Percentiles rank a stretch among this genome's conserved stretches.
Evolutionary conservation across 1,140 invertebrate species (phyloP).

Genomic region (Drosophila ironensis): DNA sequence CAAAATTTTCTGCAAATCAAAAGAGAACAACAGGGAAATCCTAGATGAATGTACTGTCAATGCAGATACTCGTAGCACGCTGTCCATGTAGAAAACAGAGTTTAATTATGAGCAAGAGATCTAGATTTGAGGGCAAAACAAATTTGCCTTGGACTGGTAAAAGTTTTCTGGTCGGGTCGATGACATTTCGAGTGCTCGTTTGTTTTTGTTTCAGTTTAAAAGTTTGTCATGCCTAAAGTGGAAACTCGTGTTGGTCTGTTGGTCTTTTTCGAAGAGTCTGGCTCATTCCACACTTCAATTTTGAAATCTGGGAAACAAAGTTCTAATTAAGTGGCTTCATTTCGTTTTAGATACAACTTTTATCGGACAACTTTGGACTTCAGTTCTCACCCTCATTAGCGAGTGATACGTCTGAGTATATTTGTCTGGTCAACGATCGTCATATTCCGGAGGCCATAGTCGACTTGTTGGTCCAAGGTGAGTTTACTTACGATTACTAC

Average conservation of each 20-base stretch:
- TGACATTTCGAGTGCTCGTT: conserved; percentile 3
- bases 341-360: conserved; percentile 83
- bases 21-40: conserved; percentile 23
- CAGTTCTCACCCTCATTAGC: conserved; percentile 85
- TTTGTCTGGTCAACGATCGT: conserved; percentile 87
- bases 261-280: conserved; percentile 8
- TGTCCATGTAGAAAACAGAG: not conserved
- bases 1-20: conserved; percentile 30
- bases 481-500: conserved; percentile 19
- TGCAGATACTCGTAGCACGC: conserved; percentile 3
- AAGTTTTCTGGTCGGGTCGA: conserved; percentile 47
- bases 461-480: conserved; percentile 87
- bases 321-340: conserved; percentile 25
- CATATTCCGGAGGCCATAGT: conserved; percentile 85
- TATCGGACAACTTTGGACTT: conserved; percentile 85
- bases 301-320: conserved; percentile 3
- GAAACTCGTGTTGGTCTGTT: conserved; percentile 63
- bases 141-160: conserved; percentile 48
- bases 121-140: conserved; percentile 28
- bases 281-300: not conserved
- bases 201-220: conserved; percentile 41
- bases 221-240: conserved; percentile 66
- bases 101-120: conserved; percentile 48
- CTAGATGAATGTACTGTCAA: conserved; percentile 25
- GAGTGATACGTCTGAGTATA: conserved; percentile 86